Percentiles rank a stretch among this genome's conserved stretches.
These are phyloP conservation scores for Xanthostigma xanthostigma DNA, from an alignment of 2,888 invertebrate genomes.

Conservation along the genomic window DNA sequence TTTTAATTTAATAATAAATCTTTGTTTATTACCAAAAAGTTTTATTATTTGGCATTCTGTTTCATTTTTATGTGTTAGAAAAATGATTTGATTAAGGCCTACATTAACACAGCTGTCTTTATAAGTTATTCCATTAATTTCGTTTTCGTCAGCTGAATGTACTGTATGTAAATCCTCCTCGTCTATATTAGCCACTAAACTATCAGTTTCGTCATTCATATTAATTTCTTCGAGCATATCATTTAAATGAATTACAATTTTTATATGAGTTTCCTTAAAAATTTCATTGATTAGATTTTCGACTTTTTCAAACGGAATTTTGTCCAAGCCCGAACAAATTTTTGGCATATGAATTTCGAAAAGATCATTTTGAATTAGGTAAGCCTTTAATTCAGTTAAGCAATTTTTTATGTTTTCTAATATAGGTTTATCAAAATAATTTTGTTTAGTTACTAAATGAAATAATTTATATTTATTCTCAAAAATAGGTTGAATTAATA, in stretches of 20 bases:
- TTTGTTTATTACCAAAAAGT: conserved; percentile 3
- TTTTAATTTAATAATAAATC: conserved; percentile 1
- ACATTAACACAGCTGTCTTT: too few relatives aligned
- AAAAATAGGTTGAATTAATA: conserved; percentile 4
- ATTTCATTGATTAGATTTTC: too few relatives aligned
- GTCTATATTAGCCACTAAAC: conserved; percentile 1
- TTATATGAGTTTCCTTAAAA: conserved; percentile 5
- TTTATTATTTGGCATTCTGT: background rate
- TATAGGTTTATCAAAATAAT: conserved; percentile 1
- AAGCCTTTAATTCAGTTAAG: conserved; percentile 1
- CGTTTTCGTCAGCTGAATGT: too few relatives aligned
- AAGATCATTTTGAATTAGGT: conserved; percentile 2
- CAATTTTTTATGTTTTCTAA: conserved; percentile 1
- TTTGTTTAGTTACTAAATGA: conserved; percentile 4
- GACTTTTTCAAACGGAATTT: conserved; percentile 1
- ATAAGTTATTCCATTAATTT: too few relatives aligned
- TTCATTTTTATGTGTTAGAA: conserved; percentile 3
- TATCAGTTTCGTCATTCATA: conserved; percentile 3
- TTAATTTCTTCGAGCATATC: conserved; percentile 1
- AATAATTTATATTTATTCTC: conserved; percentile 5
- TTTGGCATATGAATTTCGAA: conserved; percentile 2
- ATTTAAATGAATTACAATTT: conserved; percentile 4
- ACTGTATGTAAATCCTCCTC: too few relatives aligned
- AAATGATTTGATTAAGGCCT: conserved; percentile 2
- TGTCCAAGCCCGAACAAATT: conserved; percentile 2